phyloP scores from a whole-genome alignment of 64 coral and sea anemone species.

The Hydrozoanthus tunicans region DNA sequence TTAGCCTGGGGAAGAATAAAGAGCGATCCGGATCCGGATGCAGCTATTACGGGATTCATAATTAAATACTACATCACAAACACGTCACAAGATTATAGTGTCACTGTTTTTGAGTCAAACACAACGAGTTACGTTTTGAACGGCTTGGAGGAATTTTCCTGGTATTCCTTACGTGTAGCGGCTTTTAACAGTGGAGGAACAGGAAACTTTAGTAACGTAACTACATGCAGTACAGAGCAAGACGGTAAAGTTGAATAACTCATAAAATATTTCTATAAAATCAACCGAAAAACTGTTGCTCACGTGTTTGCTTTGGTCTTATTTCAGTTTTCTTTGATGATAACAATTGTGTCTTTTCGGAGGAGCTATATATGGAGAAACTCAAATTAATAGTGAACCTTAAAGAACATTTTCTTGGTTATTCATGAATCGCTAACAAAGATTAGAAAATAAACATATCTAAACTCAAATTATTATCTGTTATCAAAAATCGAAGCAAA shows the following conservation, averaged over 20 bases:
- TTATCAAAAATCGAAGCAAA: no score
- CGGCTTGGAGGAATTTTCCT: slow-evolving; percentile 37
- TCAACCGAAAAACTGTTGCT: no score
- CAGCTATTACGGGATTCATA: slow-evolving; percentile 15
- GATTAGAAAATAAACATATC: no score
- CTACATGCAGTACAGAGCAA: slow-evolving; percentile 17
- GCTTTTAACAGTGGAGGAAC: slow-evolving; percentile 33
- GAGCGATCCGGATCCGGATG: neutral
- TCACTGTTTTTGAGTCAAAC: neutral
- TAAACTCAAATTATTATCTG: no score
- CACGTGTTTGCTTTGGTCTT: no score
- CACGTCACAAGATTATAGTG: slow-evolving; percentile 16
- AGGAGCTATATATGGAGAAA: no score
- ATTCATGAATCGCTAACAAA: no score
- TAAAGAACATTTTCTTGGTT: no score
- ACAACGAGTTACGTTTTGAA: neutral
- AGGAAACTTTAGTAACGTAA: neutral
- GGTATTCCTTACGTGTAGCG: slow-evolving; percentile 4
- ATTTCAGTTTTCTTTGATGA: no score
- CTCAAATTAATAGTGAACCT: no score
- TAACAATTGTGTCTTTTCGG: no score
- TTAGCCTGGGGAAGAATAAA: neutral
- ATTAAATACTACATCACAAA: slow-evolving; percentile 25
- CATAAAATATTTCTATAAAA: no score
- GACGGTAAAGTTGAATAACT: neutral